Evolutionary conservation across 2,113 vertebrate genomes (phyloP).

Genomic region (Archocentrus centrarchus): DNA sequence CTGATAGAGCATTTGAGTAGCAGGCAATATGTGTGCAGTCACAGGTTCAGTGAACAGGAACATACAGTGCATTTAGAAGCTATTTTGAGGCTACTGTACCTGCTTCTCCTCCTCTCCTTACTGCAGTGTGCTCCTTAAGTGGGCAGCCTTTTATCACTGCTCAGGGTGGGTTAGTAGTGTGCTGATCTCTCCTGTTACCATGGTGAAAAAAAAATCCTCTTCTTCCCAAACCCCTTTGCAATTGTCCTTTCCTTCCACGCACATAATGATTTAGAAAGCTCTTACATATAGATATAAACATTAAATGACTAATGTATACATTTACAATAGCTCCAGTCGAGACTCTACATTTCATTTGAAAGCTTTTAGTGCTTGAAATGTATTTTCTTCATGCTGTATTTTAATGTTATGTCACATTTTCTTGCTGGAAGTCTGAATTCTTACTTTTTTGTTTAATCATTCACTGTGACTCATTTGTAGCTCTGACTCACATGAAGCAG

Average conservation of each 20-base stretch:
- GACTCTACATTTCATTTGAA: neutral
- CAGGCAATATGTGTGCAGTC: neutral
- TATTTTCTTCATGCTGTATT: neutral
- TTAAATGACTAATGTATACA: neutral
- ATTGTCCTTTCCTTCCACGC: neutral
- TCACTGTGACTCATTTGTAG: fast-evolving
- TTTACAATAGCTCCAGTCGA: neutral
- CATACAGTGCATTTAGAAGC: neutral
- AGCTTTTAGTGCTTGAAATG: neutral
- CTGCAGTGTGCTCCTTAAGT: conserved; percentile 9
- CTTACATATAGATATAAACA: neutral
- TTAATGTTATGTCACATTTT: neutral
- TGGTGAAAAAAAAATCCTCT: neutral
- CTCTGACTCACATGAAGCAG: neutral
- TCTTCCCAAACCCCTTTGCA: neutral
- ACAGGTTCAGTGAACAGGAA: conserved; percentile 7
- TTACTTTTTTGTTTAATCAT: neutral
- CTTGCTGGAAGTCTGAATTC: neutral
- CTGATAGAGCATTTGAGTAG: neutral
- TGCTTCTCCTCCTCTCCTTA: conserved; percentile 4
- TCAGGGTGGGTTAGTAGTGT: conserved; percentile 7
- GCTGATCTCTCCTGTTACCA: conserved; percentile 12
- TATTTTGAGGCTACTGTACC: conserved; percentile 21
- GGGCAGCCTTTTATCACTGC: neutral
- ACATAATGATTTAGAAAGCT: neutral